Percentiles rank a stretch among this genome's conserved stretches.
Evolutionary conservation across 2,888 invertebrate species (phyloP).

Genomic region (Coleophora deauratella): DNA sequence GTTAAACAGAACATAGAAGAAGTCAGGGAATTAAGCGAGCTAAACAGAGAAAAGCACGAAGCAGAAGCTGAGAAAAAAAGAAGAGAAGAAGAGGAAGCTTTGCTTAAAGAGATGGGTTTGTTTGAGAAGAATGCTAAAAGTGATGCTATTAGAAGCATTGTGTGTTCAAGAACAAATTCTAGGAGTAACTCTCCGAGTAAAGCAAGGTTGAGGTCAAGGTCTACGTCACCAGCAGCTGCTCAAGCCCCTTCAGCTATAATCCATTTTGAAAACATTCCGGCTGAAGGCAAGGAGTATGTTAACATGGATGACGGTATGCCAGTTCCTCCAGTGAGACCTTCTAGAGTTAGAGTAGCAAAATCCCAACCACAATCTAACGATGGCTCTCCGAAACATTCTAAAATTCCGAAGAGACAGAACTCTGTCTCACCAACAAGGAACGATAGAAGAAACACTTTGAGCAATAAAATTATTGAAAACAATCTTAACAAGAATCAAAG

Average conservation of each 20-base stretch:
- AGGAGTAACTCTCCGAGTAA: conserved; percentile 58
- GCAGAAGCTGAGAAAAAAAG: conserved; percentile 57
- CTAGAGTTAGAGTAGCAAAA: conserved; percentile 49
- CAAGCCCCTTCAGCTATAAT: conserved; percentile 29
- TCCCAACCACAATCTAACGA: conserved; percentile 64
- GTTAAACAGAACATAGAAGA: conserved; percentile 66
- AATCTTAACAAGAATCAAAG: conserved; percentile 47
- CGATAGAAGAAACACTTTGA: conserved; percentile 27
- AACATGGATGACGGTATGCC: conserved; percentile 37
- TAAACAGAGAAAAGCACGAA: conserved; percentile 65
- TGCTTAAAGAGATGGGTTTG: conserved; percentile 63
- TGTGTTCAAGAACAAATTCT: conserved; percentile 41
- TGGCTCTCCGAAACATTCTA: conserved; percentile 64
- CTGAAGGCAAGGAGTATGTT: conserved; percentile 36
- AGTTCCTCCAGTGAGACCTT: conserved; percentile 47
- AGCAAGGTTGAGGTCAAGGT: conserved; percentile 53
- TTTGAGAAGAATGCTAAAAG: conserved; percentile 44
- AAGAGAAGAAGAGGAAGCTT: conserved; percentile 59
- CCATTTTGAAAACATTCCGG: conserved; percentile 40
- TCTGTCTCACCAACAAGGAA: conserved; percentile 58
- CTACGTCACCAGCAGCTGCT: conserved; percentile 47
- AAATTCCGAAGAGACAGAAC: conserved; percentile 63
- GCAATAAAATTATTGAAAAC: conserved; percentile 34
- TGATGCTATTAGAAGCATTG: conserved; percentile 31
- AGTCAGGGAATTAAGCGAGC: conserved; percentile 59